Evolutionary conservation across 2,113 vertebrate species (phyloP).

Genomic region (Leptodactylus fuscus): DNA sequence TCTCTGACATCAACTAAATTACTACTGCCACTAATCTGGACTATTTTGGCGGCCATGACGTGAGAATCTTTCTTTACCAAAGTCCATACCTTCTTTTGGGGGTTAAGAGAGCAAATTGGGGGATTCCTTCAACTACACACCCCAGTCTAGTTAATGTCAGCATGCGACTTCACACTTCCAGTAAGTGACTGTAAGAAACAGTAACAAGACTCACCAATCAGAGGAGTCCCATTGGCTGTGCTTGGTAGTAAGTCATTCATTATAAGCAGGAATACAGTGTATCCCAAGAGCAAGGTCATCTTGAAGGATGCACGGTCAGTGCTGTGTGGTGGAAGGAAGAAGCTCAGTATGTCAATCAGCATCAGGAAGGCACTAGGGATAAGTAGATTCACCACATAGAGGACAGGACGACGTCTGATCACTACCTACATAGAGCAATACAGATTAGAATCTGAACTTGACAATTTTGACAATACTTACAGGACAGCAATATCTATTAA

Average conservation of each 20-base stretch:
- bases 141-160: no score
- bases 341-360: conserved; percentile 77
- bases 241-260: conserved; percentile 78
- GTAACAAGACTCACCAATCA: conserved; percentile 72
- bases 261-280: conserved; percentile 79
- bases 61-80: no score
- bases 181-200: not conserved
- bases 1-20: no score
- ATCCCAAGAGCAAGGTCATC: conserved; percentile 81
- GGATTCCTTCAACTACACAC: no score
- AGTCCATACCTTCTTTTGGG: no score
- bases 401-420: conserved; percentile 67
- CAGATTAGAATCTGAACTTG: not conserved
- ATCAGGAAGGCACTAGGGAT: conserved; percentile 78
- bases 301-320: conserved; percentile 75
- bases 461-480: not conserved
- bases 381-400: conserved; percentile 78
- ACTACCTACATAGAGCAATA: conserved; percentile 47
- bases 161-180: no score
- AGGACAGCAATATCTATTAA: not conserved
- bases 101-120: no score
- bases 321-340: conserved; percentile 75
- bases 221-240: conserved; percentile 79
- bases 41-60: no score
- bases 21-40: no score